Conservation (phyloP, 2,113 vertebrate genomes). For the Labrus mixtus region DNA sequence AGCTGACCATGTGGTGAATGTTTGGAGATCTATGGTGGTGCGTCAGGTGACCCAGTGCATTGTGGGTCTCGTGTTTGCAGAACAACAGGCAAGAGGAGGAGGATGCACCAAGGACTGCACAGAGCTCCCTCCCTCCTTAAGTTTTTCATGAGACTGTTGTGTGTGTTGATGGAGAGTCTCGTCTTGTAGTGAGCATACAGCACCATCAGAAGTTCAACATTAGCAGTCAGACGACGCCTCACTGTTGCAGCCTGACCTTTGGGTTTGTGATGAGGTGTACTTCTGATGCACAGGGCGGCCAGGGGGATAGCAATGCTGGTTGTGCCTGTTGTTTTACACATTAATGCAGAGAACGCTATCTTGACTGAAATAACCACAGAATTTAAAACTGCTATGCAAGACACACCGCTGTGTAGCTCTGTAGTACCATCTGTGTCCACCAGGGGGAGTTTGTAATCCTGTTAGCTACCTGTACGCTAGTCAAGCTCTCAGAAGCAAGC, state of each 20-base stretch:
- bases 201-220: not conserved
- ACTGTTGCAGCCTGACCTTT: conserved; percentile 43
- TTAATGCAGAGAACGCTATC: not conserved
- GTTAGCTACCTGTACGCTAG: too few relatives aligned
- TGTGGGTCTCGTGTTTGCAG: too few relatives aligned
- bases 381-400: not conserved
- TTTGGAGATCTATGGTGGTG: too few relatives aligned
- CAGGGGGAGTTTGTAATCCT: too few relatives aligned
- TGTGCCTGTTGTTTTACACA: too few relatives aligned
- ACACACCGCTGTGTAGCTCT: too few relatives aligned
- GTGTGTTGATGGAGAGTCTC: not conserved
- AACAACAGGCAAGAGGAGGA: not conserved
- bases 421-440: too few relatives aligned
- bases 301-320: not conserved
- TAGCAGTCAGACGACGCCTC: conserved; percentile 12
- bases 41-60: too few relatives aligned
- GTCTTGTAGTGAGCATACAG: too few relatives aligned
- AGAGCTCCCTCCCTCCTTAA: not conserved
- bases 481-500: too few relatives aligned
- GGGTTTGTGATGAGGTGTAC: conserved; percentile 39
- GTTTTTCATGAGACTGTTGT: not conserved
- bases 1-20: too few relatives aligned
- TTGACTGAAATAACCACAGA: not conserved
- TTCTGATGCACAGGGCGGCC: not conserved
- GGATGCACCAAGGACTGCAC: not conserved